Conservation (phyloP, 2,113 vertebrate species). For the Ranitomeya variabilis region DNA sequence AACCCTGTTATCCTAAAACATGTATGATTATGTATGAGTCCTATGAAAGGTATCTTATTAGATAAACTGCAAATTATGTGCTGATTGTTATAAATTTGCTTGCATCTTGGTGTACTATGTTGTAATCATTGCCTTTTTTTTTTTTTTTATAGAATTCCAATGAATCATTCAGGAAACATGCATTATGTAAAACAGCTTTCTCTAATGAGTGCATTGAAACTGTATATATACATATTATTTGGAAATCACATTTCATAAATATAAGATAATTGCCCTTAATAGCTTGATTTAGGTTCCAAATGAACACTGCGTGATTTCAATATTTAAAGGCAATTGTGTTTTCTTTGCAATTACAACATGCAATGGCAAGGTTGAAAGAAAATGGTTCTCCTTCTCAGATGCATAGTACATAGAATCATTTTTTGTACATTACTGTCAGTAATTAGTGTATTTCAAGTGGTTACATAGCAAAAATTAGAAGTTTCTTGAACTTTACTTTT, state of each 20-base stretch:
- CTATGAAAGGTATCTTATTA: background rate
- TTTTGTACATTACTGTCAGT: too few species aligned
- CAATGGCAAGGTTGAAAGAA: background rate
- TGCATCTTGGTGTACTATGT: background rate
- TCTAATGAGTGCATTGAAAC: background rate
- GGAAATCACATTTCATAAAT: constrained; percentile 25
- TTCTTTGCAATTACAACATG: background rate
- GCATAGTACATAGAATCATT: background rate
- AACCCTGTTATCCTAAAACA: too few species aligned
- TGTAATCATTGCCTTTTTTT: background rate
- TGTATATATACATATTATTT: background rate
- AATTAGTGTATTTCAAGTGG: too few species aligned
- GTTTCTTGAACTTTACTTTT: too few species aligned
- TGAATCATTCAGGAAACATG: background rate
- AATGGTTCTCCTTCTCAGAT: background rate
- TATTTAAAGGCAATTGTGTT: constrained; percentile 20
- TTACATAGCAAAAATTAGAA: too few species aligned
- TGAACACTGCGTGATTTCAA: constrained; percentile 25
- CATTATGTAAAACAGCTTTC: background rate
- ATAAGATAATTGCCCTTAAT: constrained; percentile 32
- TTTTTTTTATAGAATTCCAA: background rate
- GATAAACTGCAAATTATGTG: background rate
- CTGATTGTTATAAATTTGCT: background rate
- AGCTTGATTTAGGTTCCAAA: background rate
- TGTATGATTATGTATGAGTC: too few species aligned